Evolutionary conservation across 2,888 invertebrate species (phyloP).

Genomic region (Lamellibrachia columna): DNA sequence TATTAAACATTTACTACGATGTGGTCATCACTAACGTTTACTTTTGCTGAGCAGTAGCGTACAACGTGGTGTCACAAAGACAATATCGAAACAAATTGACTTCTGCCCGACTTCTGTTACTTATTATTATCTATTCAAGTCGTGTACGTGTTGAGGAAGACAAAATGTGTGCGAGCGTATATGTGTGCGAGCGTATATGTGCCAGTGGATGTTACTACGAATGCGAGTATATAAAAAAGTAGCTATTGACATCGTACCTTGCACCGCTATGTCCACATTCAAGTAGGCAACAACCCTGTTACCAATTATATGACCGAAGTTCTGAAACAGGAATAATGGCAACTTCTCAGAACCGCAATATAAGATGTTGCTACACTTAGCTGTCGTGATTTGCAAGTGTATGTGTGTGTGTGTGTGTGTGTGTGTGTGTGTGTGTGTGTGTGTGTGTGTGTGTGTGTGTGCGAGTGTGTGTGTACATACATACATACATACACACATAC

Average conservation of each 20-base stretch:
- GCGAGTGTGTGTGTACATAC: too few relatives aligned
- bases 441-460: too few relatives aligned
- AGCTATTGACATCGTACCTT: conserved; percentile 48
- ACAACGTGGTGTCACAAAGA: background rate
- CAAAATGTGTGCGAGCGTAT: background rate
- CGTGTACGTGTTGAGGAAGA: background rate
- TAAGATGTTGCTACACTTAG: too few relatives aligned
- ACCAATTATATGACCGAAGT: conserved; percentile 23
- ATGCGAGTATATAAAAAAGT: background rate
- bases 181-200: background rate
- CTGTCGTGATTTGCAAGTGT: too few relatives aligned
- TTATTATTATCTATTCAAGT: background rate
- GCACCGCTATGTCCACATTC: conserved; percentile 58
- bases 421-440: background rate
- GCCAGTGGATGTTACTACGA: background rate
- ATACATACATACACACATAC: too few relatives aligned
- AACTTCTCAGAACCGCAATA: too few relatives aligned
- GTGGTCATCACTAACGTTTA: background rate
- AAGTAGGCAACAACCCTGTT: conserved; percentile 55
- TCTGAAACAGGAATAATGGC: background rate
- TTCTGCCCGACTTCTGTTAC: too few relatives aligned
- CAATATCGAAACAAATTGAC: background rate
- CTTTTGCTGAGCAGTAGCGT: background rate
- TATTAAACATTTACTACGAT: background rate
- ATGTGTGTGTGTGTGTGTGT: too few relatives aligned